Evolutionary conservation across 2,113 vertebrate genomes (phyloP).

Genomic region (Hippolais icterina): DNA sequence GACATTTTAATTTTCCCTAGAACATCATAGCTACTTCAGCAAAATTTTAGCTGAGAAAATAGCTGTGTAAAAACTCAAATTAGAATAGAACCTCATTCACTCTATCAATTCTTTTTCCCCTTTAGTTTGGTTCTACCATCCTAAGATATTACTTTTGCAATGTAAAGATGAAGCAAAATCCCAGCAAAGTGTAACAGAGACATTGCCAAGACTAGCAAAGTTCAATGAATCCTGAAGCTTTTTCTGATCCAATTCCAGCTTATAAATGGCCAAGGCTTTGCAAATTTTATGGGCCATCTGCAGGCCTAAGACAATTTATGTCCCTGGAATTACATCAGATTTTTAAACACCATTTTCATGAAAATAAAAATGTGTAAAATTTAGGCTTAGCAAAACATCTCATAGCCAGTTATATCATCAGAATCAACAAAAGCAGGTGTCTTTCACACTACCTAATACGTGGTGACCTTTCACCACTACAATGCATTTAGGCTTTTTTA

Average conservation of each 20-base stretch:
- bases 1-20: not conserved
- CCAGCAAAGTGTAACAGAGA: not conserved
- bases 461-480: not conserved
- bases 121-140: not conserved
- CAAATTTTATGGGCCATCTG: not conserved
- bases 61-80: not conserved
- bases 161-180: not conserved
- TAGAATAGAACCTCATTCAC: not conserved
- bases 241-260: not conserved
- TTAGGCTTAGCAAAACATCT: not conserved
- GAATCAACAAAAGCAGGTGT: not conserved
- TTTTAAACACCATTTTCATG: not conserved
- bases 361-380: not conserved
- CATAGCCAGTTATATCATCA: not conserved
- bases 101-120: not conserved
- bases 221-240: constrained; percentile 1
- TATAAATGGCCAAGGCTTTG: not conserved
- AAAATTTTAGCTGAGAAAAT: not conserved
- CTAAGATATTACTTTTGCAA: not conserved
- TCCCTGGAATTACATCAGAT: not conserved
- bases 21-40: not conserved
- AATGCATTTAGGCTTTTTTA: not conserved
- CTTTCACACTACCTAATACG: not conserved
- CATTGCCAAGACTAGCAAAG: not conserved
- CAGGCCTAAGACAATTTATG: not conserved